phyloP scores from a whole-genome alignment of 2,797 vertebrate species.

The Lerista edwardsae region DNA sequence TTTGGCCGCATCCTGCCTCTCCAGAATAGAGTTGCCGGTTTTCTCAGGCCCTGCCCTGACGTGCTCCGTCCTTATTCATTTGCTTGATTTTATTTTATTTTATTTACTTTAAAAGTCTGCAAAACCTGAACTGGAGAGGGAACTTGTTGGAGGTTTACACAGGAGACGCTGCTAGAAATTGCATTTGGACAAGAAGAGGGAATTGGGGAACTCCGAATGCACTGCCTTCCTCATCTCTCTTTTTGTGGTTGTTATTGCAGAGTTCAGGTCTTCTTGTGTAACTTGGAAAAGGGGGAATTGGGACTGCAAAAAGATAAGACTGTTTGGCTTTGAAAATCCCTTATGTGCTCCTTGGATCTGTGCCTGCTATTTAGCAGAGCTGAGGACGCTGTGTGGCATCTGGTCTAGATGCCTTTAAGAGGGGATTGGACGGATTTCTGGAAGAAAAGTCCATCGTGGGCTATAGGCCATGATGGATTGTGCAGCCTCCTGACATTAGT shows the following conservation, averaged over 20 bases:
- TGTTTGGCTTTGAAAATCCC: neutral
- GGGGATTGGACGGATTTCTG: no score
- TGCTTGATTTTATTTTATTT: slow-evolving; percentile 32
- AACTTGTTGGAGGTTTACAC: neutral
- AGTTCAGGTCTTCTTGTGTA: neutral
- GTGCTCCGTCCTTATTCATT: slow-evolving; percentile 26
- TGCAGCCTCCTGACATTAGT: no score
- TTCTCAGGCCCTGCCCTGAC: slow-evolving; percentile 9
- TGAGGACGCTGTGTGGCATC: no score
- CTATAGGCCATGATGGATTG: no score
- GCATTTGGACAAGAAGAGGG: neutral
- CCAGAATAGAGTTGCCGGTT: slow-evolving; percentile 23
- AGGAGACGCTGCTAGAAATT: neutral
- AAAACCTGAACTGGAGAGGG: neutral
- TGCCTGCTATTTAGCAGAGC: no score
- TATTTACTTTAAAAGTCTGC: slow-evolving; percentile 23
- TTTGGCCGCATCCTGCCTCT: slow-evolving; percentile 39
- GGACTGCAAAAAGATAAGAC: slow-evolving; percentile 25
- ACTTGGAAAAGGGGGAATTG: neutral
- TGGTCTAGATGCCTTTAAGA: neutral
- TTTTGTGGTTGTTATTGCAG: neutral
- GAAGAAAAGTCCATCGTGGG: no score
- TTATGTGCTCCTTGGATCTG: no score
- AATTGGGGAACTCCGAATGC: neutral
- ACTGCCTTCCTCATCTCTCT: neutral